Evolutionary conservation across 1,140 invertebrate genomes (phyloP).

Genomic region (Cydia amplana): DNA sequence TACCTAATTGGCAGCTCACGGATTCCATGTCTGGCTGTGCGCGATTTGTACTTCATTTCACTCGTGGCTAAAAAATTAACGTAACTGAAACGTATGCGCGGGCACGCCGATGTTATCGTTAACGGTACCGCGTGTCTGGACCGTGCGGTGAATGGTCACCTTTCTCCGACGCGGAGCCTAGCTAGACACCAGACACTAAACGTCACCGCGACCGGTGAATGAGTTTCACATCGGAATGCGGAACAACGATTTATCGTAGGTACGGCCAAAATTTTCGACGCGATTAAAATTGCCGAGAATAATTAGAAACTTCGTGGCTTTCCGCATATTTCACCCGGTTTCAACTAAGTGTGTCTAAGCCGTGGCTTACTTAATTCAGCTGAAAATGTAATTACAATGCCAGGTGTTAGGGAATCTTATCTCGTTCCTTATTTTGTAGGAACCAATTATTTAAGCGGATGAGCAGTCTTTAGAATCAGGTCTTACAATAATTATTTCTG

Average conservation of each 20-base stretch:
- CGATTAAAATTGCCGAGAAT: conserved; percentile 59
- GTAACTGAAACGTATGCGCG: conserved; percentile 23
- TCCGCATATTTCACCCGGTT: conserved; percentile 10
- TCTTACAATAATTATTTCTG: background rate
- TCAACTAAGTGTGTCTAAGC: conserved; percentile 23
- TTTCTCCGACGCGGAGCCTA: conserved; percentile 77
- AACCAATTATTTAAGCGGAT: conserved; percentile 2
- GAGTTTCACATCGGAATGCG: conserved; percentile 75
- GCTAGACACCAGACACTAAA: conserved; percentile 45
- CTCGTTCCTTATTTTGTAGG: conserved; percentile 17
- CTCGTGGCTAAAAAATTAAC: conserved; percentile 12
- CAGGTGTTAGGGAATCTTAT: conserved; percentile 21
- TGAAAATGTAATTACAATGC: conserved; percentile 31
- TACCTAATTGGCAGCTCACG: conserved; percentile 10
- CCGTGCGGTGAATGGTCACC: conserved; percentile 73
- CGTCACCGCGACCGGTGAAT: conserved; percentile 68
- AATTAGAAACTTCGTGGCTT: conserved; percentile 46
- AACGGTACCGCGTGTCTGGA: conserved; percentile 38
- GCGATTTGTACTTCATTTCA: conserved; percentile 21
- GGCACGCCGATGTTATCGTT: conserved; percentile 34
- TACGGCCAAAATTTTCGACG: conserved; percentile 52
- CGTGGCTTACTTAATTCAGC: conserved; percentile 8
- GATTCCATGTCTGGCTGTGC: conserved; percentile 10
- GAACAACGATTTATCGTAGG: conserved; percentile 66
- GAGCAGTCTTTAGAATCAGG: background rate